Percentiles rank a stretch among this genome's conserved stretches.
phyloP scores from a whole-genome alignment of 2,888 invertebrate genomes.

The Melanchra persicariae region DNA sequence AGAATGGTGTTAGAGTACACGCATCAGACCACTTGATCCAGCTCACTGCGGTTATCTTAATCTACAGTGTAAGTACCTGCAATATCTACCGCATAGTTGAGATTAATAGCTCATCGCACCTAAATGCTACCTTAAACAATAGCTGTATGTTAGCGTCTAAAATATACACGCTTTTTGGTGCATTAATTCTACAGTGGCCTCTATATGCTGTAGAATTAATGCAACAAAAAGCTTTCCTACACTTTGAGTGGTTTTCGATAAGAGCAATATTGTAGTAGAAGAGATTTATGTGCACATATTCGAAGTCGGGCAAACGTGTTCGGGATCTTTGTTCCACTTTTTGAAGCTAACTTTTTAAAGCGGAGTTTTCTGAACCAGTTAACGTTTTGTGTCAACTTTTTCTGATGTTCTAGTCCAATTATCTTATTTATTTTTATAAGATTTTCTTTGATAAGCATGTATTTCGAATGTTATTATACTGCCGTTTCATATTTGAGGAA shows the following conservation, averaged over 20 bases:
- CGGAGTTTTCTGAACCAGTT: not conserved
- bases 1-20: constrained; percentile 32
- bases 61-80: constrained; percentile 20
- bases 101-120: constrained; percentile 34
- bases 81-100: constrained; percentile 32
- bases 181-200: too few species aligned
- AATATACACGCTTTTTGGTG: too few species aligned
- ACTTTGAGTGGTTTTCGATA: constrained; percentile 11
- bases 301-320: not conserved
- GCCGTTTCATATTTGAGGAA: constrained; percentile 1
- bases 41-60: constrained; percentile 37
- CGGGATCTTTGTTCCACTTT: constrained; percentile 15
- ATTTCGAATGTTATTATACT: not conserved
- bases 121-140: constrained; percentile 13
- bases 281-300: constrained; percentile 15
- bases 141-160: not conserved
- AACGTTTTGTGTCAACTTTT: not conserved
- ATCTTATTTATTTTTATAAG: not conserved
- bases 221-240: not conserved
- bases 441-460: not conserved
- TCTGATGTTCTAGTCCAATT: not conserved
- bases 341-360: not conserved
- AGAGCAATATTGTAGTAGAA: not conserved
- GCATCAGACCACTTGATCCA: constrained; percentile 34
- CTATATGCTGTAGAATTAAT: not conserved